phyloP scores from a whole-genome alignment of 2,797 vertebrate species.

The Hoplostethus atlanticus region DNA sequence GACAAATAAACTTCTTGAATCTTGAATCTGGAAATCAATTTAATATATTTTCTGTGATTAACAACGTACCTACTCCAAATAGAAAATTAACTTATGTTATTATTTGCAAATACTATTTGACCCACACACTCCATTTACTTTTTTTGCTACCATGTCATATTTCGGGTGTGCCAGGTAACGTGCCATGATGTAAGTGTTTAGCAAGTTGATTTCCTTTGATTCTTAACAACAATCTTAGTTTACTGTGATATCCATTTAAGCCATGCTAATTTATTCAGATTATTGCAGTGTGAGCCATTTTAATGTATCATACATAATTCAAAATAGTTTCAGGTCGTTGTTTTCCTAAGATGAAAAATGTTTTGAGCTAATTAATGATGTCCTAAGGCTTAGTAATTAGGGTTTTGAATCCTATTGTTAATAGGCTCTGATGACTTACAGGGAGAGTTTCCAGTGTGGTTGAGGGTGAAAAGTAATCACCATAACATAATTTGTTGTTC shows the following conservation, averaged over 20 bases:
- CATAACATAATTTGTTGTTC: constrained; percentile 13
- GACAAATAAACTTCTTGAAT: no score
- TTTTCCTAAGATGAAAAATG: constrained; percentile 64
- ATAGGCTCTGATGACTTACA: constrained; percentile 45
- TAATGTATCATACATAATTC: constrained; percentile 74
- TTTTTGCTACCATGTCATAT: neutral
- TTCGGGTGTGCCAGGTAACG: constrained; percentile 24
- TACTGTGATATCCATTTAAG: constrained; percentile 48
- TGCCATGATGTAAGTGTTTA: neutral
- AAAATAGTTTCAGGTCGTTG: constrained; percentile 74
- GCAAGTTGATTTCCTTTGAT: constrained; percentile 31
- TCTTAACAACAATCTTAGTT: constrained; percentile 38
- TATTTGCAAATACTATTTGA: no score
- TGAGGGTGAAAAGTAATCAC: constrained; percentile 34
- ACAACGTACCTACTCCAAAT: no score
- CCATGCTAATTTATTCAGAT: constrained; percentile 61
- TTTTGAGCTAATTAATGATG: constrained; percentile 73
- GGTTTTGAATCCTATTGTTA: constrained; percentile 59
- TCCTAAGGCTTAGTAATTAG: constrained; percentile 67
- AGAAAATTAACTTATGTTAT: no score
- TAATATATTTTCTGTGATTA: no score
- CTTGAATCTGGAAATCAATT: no score
- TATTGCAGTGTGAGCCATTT: constrained; percentile 54
- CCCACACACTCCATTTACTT: no score
- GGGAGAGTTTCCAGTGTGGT: constrained; percentile 7